Evolutionary conservation across 2,797 vertebrate genomes (phyloP), one percentile per base, ranked within the genome.

Genomic region (Helicolenus hilgendorfi): DNA sequence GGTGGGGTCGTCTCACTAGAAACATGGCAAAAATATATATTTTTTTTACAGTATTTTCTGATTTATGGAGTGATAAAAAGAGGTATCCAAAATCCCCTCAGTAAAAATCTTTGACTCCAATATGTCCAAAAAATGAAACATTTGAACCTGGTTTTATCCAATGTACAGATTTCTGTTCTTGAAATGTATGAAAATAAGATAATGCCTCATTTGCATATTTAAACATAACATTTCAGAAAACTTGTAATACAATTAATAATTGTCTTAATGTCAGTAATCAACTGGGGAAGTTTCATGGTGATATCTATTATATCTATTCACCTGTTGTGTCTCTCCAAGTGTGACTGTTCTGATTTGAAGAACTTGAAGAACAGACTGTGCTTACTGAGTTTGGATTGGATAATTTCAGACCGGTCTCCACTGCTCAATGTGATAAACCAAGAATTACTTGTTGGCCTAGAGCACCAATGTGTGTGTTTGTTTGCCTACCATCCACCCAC

Each of bases 401-500:
- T 14, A 55, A 38, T 56, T 56, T 77, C 64, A 72, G 67, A 73
- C 53, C 7, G 33, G 7, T 33, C 36, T 38, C 11, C 36, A 38
- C 36, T 22, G 10, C 53, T 55, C 20, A 4, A 22, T 10, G 62
- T 13, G 11, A 49, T 67, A 22, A 86, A 84, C 26, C n/a, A 59
- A 76, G 27, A 81, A 65, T 83, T 41, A 56, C 49, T 72, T 55
- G 15, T 14, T 75, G n/a, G 22, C 77, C 64, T 65, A 36, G 70
- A 89, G 78, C 65, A 71, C 20, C 7, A 63, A 20, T 72, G 22
- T 83, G 58, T 72, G 18, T 84, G 29, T 79, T 3, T 63, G 38
- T 70, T 9, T 79, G 72, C 81, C 18, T 65, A 33, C 38, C 60
- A 79, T 79, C 72, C 83, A 62, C 84, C 82, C 77, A 88, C 81